phyloP scores from a whole-genome alignment of 2,797 vertebrate species.

The Notolepis coatsorum region DNA sequence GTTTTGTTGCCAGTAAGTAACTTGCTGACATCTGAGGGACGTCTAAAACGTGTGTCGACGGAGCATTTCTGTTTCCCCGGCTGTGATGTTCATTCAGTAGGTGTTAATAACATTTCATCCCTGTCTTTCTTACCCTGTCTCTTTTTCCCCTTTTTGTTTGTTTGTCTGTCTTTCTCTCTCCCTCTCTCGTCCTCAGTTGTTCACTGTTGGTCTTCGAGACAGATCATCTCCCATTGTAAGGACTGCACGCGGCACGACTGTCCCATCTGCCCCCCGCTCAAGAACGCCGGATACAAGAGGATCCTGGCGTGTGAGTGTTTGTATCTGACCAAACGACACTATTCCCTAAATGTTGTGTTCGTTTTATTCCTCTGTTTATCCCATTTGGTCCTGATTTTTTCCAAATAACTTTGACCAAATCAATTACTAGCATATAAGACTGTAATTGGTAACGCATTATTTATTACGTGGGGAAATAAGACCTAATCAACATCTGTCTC shows the following conservation, averaged over 20 bases:
- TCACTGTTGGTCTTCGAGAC: conserved; percentile 97
- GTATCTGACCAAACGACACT: conserved; percentile 70
- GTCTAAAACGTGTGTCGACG: no score
- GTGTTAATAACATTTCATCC: neutral
- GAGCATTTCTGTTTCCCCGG: no score
- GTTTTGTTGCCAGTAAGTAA: neutral
- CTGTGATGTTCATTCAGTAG: no score
- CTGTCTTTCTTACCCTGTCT: neutral
- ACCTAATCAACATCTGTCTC: neutral
- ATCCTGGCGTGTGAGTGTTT: conserved; percentile 97
- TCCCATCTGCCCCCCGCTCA: conserved; percentile 96
- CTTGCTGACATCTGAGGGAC: no score
- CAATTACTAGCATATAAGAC: neutral
- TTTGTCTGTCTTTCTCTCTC: neutral
- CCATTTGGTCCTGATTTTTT: neutral
- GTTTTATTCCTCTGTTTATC: conserved; percentile 1
- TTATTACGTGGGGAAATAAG: neutral
- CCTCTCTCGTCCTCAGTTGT: conserved; percentile 74
- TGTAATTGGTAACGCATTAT: no score
- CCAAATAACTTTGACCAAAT: neutral
- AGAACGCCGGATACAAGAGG: conserved; percentile 99
- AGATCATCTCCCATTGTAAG: conserved; percentile 99
- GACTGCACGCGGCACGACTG: conserved; percentile 98
- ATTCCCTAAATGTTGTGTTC: neutral
- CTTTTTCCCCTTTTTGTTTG: neutral